Evolutionary conservation across 2,797 vertebrate genomes (phyloP).

Genomic region (Eurystomus glaucurus): DNA sequence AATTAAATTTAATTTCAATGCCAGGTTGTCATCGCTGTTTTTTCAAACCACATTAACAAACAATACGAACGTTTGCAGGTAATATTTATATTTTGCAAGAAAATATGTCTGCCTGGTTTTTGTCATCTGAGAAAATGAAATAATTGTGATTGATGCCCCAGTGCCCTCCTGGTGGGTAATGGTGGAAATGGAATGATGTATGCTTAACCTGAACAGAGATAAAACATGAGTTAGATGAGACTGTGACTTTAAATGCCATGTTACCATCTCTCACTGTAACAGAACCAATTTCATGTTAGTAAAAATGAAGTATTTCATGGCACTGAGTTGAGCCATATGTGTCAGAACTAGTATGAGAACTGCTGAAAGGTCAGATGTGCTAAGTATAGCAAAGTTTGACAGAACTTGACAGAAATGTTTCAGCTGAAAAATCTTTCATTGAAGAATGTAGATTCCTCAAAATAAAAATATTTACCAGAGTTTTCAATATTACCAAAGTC

Average conservation of each 20-base stretch:
- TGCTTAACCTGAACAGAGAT: not conserved
- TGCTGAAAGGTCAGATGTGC: not conserved
- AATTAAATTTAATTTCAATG: constrained; percentile 10
- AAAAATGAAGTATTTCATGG: not conserved
- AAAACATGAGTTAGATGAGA: not conserved
- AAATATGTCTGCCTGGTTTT: not conserved
- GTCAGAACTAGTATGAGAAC: not conserved
- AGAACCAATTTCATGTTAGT: not conserved
- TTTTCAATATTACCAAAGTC: not conserved
- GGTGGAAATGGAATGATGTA: not conserved
- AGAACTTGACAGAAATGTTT: not conserved
- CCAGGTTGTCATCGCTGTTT: not conserved
- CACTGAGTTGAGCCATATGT: not conserved
- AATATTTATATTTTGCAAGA: not conserved
- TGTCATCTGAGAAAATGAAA: not conserved
- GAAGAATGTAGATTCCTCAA: not conserved
- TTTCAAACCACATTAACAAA: constrained; percentile 20
- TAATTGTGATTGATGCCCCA: not conserved
- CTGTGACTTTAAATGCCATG: not conserved
- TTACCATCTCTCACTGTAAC: not conserved
- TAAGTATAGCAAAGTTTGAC: not conserved
- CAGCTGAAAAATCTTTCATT: not conserved
- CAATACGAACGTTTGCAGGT: not conserved
- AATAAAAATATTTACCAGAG: constrained; percentile 4
- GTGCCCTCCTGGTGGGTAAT: not conserved